Evolutionary conservation across 2,888 invertebrate species (phyloP), one percentile per base, ranked within the genome.

Genomic region (Neuroscelio doddi): DNA sequence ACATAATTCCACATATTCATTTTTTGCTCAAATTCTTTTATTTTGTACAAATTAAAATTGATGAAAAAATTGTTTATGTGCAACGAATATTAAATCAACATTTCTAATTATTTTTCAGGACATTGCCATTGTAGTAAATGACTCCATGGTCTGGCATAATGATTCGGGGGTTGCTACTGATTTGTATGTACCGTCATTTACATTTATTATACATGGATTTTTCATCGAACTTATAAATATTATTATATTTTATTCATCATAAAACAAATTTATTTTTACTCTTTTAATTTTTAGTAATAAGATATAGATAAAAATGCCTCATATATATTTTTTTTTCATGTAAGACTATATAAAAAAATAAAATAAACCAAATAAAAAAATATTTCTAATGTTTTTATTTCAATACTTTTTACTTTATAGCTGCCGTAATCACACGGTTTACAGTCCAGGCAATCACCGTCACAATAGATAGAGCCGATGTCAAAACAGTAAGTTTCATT

Each of bases 101-200:
- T n/a, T n/a, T n/a, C n/a, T n/a, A n/a, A n/a, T n/a, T 34, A 38
- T 57, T 30, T 79, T 76, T 12, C 73, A 79, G 80, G 70, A 71
- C 52, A 56, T 46, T 59, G 53, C 51, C 45, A 10, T 68, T 41
- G 62, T 41, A 30, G 39, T 72, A 63, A 73, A 79, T 78, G 74
- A 75, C 76, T 77, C 76, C 79, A 79, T 81, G 76, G 75, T 70
- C 72, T 73, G 75, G 68, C 75, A 78, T 71, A 70, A 82, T 82
- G 82, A 70, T 74, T 68, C 71, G 73, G 64, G 59, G 34, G 50
- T 52, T 30, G 38, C 34, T 58, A 45, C 27, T 64, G 44, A 53
- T 70, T 56, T 69, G 75, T 75, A 63, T 73, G 75, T 63, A 41
- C 39, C 21, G 21, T 26, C 9, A n/a, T 41, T 26, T 41, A 41